Base-by-base conservation (phyloP, 2,113 vertebrate species). In the Eubucco bourcierii region DNA sequence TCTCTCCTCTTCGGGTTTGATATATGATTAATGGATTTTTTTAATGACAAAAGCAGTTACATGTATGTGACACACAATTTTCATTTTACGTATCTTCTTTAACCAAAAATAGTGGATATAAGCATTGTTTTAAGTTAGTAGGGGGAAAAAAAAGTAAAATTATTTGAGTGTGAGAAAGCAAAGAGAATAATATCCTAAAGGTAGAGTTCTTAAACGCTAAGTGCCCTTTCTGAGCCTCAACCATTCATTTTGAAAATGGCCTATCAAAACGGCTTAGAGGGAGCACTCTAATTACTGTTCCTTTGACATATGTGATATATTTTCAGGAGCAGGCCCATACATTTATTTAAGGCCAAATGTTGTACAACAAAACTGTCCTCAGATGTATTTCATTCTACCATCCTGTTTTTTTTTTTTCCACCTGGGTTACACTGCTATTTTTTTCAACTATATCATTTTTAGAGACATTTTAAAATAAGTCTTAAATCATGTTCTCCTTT, bases 251-350 rank as follows among this genome's bases (percentile, higher is more conserved):
- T 96, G 86, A 95, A 97, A 98, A 97, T 96, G 87, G 79, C 73
- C 91, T 94, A 97, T 95, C 95, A 90, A 94, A 96, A 96, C 92
- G 66, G 58, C 95, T 97, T 97, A 93, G 94, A 96, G 84, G 92
- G 86, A 97, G 71, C 65, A 95, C 84, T 97, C 97, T 98, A 98
- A 98, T 97, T 98, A 97, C 94, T 95, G 91, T 94, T 97, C 79
- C 85, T 97, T 95, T 97, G 97, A 96, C 95, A 96, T 83, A 90
- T 59, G 80, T 91, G 97, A 97, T 97, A 96, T 89, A 96, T 98
- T 98, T 96, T 94, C 90, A 97, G 84, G 93, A 96, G 68, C 77
- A 96, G 72, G 31, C 27, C 85, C 60, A 60, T 81, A 96, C 66
- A 97, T 97, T 97, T 96, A 97, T 97, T 97, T 97, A 96, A 97